Percentiles rank a stretch among this genome's conserved stretches.
Evolutionary conservation across 2,888 invertebrate species (phyloP).

Genomic region (Cephus nigrinus): DNA sequence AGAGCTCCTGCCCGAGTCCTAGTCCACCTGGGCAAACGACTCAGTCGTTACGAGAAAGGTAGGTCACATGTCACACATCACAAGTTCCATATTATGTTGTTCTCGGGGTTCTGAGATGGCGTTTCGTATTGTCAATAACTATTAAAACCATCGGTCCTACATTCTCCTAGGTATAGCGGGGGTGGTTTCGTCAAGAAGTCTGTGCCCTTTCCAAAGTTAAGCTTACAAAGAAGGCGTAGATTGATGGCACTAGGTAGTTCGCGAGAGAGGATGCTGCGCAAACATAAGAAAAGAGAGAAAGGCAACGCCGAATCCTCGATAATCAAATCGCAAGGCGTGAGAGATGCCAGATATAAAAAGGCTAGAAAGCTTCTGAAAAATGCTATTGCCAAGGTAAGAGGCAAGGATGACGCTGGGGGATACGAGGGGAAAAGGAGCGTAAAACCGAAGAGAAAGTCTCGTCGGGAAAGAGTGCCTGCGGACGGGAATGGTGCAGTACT

Average conservation of each 20-base stretch:
- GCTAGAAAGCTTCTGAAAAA: conserved; percentile 66
- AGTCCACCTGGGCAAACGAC: conserved; percentile 51
- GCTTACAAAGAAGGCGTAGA: conserved; percentile 68
- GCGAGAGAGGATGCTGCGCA: conserved; percentile 60
- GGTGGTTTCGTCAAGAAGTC: conserved; percentile 72
- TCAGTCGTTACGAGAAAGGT: conserved; percentile 60
- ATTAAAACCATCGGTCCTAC: not conserved
- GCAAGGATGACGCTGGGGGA: not conserved
- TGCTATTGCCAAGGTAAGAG: conserved; percentile 65
- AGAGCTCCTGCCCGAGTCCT: conserved; percentile 53
- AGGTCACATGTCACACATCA: conserved; percentile 25
- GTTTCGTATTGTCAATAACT: not conserved
- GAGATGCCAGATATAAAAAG: conserved; percentile 62
- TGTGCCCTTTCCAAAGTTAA: conserved; percentile 70
- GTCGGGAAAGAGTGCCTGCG: no score
- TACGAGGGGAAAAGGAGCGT: not conserved
- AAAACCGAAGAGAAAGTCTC: not conserved
- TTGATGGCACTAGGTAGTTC: conserved; percentile 66
- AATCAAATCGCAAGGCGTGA: conserved; percentile 54
- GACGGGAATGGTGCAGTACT: not conserved
- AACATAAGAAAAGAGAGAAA: conserved; percentile 61
- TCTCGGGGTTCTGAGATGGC: not conserved
- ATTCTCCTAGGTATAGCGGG: conserved; percentile 64
- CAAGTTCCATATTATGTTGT: no score
- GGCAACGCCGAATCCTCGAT: conserved; percentile 43